These are phyloP conservation scores for Asteroscopus sphinx DNA, from an alignment of 2,888 invertebrate genomes.

Conservation along the genomic window DNA sequence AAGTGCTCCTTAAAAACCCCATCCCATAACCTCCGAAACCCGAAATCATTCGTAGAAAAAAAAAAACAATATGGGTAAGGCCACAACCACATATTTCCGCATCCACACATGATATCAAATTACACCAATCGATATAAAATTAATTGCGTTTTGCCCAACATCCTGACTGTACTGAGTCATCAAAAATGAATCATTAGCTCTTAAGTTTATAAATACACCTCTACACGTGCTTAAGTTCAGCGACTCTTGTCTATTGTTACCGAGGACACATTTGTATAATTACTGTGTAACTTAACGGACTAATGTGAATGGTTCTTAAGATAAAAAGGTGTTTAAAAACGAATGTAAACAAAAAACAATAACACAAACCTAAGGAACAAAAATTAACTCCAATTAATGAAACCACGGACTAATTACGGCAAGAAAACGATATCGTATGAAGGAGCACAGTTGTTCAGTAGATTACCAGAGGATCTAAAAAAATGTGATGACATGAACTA, in stretches of 20 bases:
- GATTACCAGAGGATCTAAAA: no score
- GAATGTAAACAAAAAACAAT: neutral
- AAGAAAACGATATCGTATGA: no score
- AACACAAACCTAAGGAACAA: no score
- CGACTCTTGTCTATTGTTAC: conserved; percentile 42
- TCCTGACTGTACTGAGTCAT: conserved; percentile 44
- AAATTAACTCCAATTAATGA: no score
- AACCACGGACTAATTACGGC: no score
- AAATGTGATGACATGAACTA: no score
- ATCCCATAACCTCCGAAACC: no score
- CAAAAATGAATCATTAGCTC: conserved; percentile 59
- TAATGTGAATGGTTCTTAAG: conserved; percentile 5
- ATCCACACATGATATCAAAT: conserved; percentile 17
- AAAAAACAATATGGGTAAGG: neutral
- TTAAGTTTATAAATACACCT: conserved; percentile 58
- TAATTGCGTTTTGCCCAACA: conserved; percentile 18
- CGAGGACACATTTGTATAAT: conserved; percentile 28
- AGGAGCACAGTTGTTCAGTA: no score
- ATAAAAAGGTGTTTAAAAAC: conserved; percentile 26
- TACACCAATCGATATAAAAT: conserved; percentile 5
- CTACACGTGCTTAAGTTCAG: conserved; percentile 47
- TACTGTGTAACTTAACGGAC: conserved; percentile 9
- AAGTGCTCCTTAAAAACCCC: no score
- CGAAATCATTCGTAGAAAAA: no score
- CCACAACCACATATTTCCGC: conserved; percentile 1